Evolutionary conservation across 2,797 vertebrate genomes (phyloP), one percentile per base, ranked within the genome.

Genomic region (Sebastes cheni): DNA sequence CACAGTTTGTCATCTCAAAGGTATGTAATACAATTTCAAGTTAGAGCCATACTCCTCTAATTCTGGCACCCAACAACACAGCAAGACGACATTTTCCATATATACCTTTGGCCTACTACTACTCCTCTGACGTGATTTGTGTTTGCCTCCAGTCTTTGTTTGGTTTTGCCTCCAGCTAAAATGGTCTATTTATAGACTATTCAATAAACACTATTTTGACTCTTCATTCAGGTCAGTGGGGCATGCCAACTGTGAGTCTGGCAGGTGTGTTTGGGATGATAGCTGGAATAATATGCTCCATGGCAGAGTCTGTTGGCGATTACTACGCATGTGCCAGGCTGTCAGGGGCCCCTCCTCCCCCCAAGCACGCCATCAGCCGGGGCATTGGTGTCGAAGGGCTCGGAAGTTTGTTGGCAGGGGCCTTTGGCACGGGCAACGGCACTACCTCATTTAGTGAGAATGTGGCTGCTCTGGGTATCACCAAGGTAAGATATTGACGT

Each of bases 401-500:
- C 0, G 97, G 98, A 72, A 97, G 95, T 81, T 94, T 99, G 69
- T 76, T 99, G 88, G 97, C 98, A 0, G 98, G 98, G 3, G 97
- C 96, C 58, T 98, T 97, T 93, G 98, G 98, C 1, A 97, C 98
- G 0, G 98, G 98, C 14, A 99, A 97, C 0, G 98, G 98, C 42
- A 98, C 97, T 67, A 99, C 98, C 0, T 99, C 98, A 0, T 99
- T 97, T 88, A 98, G 98, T 8, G 97, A 99, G 94, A 99, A 99
- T 0, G 91, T 99, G 29, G 98, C 97, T 1, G 97, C 96, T 0
- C 92, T 99, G 69, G 97, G 97, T 14, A 98, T 99, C 91, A 99
- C 98, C 23, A 97, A 95, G 96, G 98, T 99, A 92, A 94, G 92
- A 14, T 55, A 52, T 0, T 39, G 20, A 69, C 3, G 1, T 23